These are phyloP conservation scores for Ceratina australensis DNA, from an alignment of 1,140 invertebrate species.

Conservation along the genomic window DNA sequence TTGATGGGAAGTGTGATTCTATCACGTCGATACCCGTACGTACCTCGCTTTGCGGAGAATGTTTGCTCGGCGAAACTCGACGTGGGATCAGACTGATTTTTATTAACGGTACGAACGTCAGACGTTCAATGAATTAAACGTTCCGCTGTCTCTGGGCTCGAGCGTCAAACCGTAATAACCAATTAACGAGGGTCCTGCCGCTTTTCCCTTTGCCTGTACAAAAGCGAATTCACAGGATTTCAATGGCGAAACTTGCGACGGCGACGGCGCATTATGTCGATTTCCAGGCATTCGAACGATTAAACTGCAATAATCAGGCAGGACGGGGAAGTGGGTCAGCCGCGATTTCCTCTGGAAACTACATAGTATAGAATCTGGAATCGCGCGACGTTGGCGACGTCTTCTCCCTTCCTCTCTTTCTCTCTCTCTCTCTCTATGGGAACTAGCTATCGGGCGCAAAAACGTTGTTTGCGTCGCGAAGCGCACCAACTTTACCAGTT, in stretches of 20 bases:
- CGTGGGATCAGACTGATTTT: background rate
- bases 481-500: background rate
- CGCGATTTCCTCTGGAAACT: background rate
- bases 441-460: background rate
- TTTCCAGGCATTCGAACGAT: conserved; percentile 11
- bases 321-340: background rate
- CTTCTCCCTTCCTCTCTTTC: background rate
- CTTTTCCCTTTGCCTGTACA: too few relatives aligned
- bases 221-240: background rate
- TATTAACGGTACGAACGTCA: background rate
- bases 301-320: conserved; percentile 12
- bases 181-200: background rate
- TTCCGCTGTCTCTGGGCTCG: background rate
- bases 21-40: background rate
- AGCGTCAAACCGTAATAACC: background rate
- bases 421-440: too few relatives aligned
- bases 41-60: background rate
- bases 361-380: background rate
- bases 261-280: background rate
- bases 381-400: too few relatives aligned
- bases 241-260: background rate
- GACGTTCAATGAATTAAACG: too few relatives aligned
- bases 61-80: too few relatives aligned
- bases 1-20: background rate
- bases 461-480: conserved; percentile 1